Percentiles rank a stretch among this genome's conserved stretches.
These are phyloP conservation scores for Crotalus horridus DNA, from an alignment of 2,113 vertebrate species.

Conservation along the genomic window DNA sequence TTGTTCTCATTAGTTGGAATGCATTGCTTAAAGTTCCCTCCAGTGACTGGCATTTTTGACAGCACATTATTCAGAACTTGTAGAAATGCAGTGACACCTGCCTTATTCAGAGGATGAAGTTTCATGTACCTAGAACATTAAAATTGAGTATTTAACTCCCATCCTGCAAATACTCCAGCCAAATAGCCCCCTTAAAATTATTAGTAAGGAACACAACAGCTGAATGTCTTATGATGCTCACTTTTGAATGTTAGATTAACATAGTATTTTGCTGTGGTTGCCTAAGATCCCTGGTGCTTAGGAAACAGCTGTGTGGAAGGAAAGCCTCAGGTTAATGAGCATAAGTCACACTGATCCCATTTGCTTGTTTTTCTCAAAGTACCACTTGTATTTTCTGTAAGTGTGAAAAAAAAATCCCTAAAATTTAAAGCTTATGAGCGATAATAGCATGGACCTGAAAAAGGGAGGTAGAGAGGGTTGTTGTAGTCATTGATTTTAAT, in stretches of 20 bases:
- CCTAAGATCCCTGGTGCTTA: background rate
- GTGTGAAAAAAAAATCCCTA: background rate
- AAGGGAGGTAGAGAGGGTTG: background rate
- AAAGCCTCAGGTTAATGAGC: background rate
- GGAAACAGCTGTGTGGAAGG: background rate
- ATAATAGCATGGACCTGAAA: background rate
- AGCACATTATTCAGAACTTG: background rate
- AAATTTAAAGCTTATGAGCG: background rate
- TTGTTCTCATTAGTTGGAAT: background rate
- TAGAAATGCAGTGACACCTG: background rate
- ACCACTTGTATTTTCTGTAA: conserved; percentile 7
- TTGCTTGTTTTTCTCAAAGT: background rate
- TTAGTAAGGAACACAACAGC: background rate
- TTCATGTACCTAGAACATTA: background rate
- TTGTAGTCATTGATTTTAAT: conserved; percentile 1
- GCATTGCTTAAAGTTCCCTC: background rate
- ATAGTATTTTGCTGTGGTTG: background rate
- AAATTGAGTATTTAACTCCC: background rate
- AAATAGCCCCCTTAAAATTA: background rate
- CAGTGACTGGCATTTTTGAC: background rate
- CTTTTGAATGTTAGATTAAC: background rate
- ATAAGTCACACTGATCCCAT: background rate
- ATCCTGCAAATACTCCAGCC: background rate
- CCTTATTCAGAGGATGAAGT: background rate
- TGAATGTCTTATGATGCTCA: background rate